These are phyloP conservation scores for Salpingus planirostris DNA, from an alignment of 2,888 invertebrate genomes.

Conservation along the genomic window DNA sequence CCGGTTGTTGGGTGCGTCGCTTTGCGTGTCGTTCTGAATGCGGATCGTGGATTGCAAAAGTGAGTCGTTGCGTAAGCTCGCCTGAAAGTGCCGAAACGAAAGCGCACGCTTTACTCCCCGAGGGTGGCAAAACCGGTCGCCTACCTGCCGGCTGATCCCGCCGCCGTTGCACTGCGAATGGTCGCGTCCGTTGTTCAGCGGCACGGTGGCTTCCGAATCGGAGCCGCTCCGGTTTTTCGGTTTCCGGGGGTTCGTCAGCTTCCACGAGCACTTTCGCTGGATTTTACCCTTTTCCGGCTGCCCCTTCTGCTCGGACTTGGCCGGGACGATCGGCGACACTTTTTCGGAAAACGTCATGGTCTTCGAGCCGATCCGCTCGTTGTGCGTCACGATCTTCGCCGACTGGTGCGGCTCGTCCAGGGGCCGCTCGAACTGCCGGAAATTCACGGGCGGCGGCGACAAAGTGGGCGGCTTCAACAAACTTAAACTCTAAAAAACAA, in stretches of 20 bases:
- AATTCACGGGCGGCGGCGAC: slow-evolving; percentile 37
- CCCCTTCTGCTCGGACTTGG: slow-evolving; percentile 16
- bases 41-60: slow-evolving; percentile 52
- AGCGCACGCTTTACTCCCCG: neutral
- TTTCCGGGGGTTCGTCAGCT: slow-evolving; percentile 47
- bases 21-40: slow-evolving; percentile 71
- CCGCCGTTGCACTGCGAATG: slow-evolving; percentile 65
- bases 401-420: slow-evolving; percentile 25
- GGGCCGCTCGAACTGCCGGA: slow-evolving; percentile 36
- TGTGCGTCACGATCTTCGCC: slow-evolving; percentile 38
- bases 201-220: slow-evolving; percentile 49
- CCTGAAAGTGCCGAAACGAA: slow-evolving; percentile 23
- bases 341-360: slow-evolving; percentile 41
- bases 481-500: slow-evolving; percentile 42
- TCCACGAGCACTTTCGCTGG: slow-evolving; percentile 67
- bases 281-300: slow-evolving; percentile 42
- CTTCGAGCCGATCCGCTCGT: slow-evolving; percentile 38
- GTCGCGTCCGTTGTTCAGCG: slow-evolving; percentile 63
- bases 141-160: slow-evolving; percentile 39
- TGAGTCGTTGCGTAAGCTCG: slow-evolving; percentile 49
- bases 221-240: slow-evolving; percentile 53
- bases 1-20: slow-evolving; percentile 58
- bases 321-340: slow-evolving; percentile 17
- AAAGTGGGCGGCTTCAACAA: slow-evolving; percentile 55
- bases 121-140: slow-evolving; percentile 13